Evolutionary conservation across 2,888 invertebrate genomes (phyloP).

Genomic region (Lumbricus terrestris): DNA sequence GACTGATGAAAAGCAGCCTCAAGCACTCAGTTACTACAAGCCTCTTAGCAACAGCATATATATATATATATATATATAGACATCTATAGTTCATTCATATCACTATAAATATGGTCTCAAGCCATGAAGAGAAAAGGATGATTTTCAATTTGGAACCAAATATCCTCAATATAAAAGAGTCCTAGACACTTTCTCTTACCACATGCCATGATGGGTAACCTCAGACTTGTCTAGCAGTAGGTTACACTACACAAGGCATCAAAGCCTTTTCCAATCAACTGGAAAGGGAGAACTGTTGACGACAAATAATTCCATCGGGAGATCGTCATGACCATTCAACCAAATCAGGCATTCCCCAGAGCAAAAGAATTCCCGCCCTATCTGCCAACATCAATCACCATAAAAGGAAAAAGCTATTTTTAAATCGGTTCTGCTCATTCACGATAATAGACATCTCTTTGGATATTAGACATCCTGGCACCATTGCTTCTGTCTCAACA

Average conservation of each 20-base stretch:
- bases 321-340: background rate
- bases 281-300: background rate
- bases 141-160: background rate
- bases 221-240: background rate
- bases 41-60: background rate
- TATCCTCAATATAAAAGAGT: too few species aligned
- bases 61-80: too few species aligned
- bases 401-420: constrained; percentile 3
- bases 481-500: background rate
- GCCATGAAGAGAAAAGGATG: background rate
- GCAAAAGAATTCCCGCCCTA: background rate
- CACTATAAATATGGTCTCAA: too few species aligned
- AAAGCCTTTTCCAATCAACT: background rate
- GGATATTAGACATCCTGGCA: background rate
- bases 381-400: background rate
- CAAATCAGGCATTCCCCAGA: background rate
- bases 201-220: background rate
- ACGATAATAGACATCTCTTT: background rate
- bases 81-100: too few species aligned
- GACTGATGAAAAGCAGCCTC: too few species aligned
- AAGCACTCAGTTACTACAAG: background rate
- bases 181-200: too few species aligned
- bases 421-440: background rate
- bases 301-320: background rate
- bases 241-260: background rate